Conservation (phyloP, 2,113 vertebrate species). For the Callopanchax toddi region DNA sequence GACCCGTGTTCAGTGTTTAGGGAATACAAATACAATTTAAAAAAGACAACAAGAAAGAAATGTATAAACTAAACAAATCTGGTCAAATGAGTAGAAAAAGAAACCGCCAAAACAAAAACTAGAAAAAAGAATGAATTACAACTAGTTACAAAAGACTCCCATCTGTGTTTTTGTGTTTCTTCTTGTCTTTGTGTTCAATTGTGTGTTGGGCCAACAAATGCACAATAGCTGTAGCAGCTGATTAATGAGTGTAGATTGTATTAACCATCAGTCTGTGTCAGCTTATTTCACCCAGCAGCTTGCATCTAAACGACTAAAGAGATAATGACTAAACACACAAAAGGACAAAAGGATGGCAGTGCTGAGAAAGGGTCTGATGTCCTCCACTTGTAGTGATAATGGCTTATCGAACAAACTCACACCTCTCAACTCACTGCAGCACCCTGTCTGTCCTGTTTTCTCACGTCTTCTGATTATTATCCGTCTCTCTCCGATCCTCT, state of each 20-base stretch:
- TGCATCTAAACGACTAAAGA: slow-evolving; percentile 36
- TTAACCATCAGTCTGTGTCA: slow-evolving; percentile 58
- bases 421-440: slow-evolving; percentile 36
- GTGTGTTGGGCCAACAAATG: neutral
- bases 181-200: slow-evolving; percentile 37
- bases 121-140: neutral
- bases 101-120: neutral
- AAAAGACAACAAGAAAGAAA: neutral
- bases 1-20: slow-evolving; percentile 29
- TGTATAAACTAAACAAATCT: slow-evolving; percentile 8
- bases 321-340: slow-evolving; percentile 52
- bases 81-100: neutral
- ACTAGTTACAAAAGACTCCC: slow-evolving; percentile 15
- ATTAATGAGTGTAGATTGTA: slow-evolving; percentile 46
- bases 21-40: neutral
- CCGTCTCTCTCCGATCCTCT: slow-evolving; percentile 7
- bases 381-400: slow-evolving; percentile 51
- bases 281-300: slow-evolving; percentile 36
- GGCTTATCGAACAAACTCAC: slow-evolving; percentile 66
- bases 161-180: slow-evolving; percentile 34
- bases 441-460: slow-evolving; percentile 24
- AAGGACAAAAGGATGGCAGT: slow-evolving; percentile 21
- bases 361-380: slow-evolving; percentile 36
- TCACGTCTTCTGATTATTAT: slow-evolving; percentile 27
- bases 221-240: slow-evolving; percentile 42